Evolutionary conservation across 2,888 invertebrate genomes (phyloP), one percentile per base, ranked within the genome.

Genomic region (Nebria brevicollis): DNA sequence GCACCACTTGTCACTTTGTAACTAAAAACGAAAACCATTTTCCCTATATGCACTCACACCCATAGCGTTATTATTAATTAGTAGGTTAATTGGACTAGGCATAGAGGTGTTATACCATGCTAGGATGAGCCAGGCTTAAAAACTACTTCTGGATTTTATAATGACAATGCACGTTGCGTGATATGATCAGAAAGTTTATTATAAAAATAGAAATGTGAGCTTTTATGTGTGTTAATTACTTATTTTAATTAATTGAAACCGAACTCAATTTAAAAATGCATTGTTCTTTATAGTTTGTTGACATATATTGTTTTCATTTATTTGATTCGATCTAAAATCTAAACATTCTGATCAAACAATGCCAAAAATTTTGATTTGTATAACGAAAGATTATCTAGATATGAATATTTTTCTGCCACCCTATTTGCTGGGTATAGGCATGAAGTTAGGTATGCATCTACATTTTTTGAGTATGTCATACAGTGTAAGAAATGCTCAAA

Each of bases 21-120:
- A 68, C 10, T 26, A 11, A 70, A 70, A 7, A 11, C 25, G 15
- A 20, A 8, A 7, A 68, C 70, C 70, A 70, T 25, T 20, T 70
- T 34, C 5, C 26, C 70, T 13, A 70, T 54, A 41, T 43, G 25
- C 34, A 78, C 72, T 15, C 34, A 77, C 72, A 70, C 65, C 78
- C 34, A 73, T 78, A 73, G 72, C 72, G 42, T 42, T 64, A 78
- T 78, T 78, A 78, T 73, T 78, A 78, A 78, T 78, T 78, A 72
- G 43, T 78, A 78, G 73, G 78, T 72, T 78, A 73, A 78, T 77
- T 77, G 64, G 77, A 26, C 15, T 4, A 66, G 15, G 66, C n/a
- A 66, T 66, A 15, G 66, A 66, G 11, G 25, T 70, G 25, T 70
- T 70, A 13, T 15, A 11, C 6, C 8, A 54, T 54, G 54, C 54